Evolutionary conservation across 2,113 vertebrate genomes (phyloP).

Genomic region (Pomatorhinus ruficollis): DNA sequence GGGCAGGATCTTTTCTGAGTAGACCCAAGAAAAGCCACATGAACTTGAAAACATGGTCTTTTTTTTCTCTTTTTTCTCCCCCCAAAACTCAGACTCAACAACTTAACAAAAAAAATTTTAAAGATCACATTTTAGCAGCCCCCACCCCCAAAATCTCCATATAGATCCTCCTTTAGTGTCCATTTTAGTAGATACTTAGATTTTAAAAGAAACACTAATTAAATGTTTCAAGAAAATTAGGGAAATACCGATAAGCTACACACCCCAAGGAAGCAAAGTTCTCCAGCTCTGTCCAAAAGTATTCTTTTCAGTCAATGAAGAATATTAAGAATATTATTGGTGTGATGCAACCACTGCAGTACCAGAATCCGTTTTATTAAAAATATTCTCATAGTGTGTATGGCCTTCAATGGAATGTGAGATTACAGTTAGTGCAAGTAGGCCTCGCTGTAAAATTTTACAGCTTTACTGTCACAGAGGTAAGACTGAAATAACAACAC

Average conservation of each 20-base stretch:
- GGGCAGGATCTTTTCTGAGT: neutral
- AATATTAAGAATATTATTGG: neutral
- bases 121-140: neutral
- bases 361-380: neutral
- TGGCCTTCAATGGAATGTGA: neutral
- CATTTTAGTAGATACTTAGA: neutral
- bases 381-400: neutral
- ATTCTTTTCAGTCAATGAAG: neutral
- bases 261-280: neutral
- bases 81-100: neutral
- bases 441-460: neutral
- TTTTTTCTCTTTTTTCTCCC: neutral
- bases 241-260: fast-evolving
- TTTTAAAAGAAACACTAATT: neutral
- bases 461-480: neutral
- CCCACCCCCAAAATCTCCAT: too few relatives aligned
- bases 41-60: neutral
- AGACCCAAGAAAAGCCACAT: neutral
- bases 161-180: neutral
- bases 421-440: neutral
- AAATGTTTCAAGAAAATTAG: neutral
- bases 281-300: neutral
- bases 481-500: neutral
- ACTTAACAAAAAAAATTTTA: neutral
- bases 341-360: neutral